Percentiles rank a stretch among this genome's conserved stretches.
Conservation (phyloP, 2,113 vertebrate species). For the Megaleporinus macrocephalus region DNA sequence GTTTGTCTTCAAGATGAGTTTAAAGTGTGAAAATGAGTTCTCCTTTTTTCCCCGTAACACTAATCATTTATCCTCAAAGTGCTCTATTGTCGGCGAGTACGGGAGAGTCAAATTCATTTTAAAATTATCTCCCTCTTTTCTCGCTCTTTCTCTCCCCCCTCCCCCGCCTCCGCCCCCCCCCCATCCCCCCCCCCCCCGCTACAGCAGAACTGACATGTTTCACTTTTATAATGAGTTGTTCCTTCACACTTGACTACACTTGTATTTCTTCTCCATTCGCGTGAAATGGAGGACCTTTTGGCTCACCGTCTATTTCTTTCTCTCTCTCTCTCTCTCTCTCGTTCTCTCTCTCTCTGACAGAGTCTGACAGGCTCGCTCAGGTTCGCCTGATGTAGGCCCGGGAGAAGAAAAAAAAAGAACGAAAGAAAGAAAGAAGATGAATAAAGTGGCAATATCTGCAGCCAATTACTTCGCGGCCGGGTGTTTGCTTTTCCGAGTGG, state of each 20-base stretch:
- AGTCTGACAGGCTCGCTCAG: conserved; percentile 76
- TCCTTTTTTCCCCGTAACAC: conserved; percentile 26
- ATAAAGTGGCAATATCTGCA: conserved; percentile 68
- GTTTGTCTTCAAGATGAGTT: conserved; percentile 52
- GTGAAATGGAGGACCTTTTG: conserved; percentile 65
- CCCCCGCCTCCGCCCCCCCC: no score
- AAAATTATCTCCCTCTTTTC: conserved; percentile 54
- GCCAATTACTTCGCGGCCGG: conserved; percentile 73
- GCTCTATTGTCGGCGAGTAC: conserved; percentile 48
- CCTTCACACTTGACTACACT: conserved; percentile 74
- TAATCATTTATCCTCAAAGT: conserved; percentile 58
- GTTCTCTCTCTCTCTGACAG: conserved; percentile 18
- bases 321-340: conserved; percentile 22
- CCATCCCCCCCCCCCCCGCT: no score
- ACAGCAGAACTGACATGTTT: conserved; percentile 66
- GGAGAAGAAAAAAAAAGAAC: not conserved
- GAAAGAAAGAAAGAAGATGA: conserved; percentile 62
- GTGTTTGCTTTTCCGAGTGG: conserved; percentile 61
- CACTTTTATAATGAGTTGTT: conserved; percentile 72
- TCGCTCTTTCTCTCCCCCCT: not conserved
- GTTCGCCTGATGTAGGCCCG: conserved; percentile 63
- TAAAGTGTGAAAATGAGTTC: conserved; percentile 50
- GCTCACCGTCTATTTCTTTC: conserved; percentile 29
- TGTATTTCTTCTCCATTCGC: conserved; percentile 65
- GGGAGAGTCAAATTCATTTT: conserved; percentile 55